Percentiles rank a stretch among this genome's conserved stretches.
phyloP scores from a whole-genome alignment of 2,113 vertebrate species.

The Heterotis niloticus region DNA sequence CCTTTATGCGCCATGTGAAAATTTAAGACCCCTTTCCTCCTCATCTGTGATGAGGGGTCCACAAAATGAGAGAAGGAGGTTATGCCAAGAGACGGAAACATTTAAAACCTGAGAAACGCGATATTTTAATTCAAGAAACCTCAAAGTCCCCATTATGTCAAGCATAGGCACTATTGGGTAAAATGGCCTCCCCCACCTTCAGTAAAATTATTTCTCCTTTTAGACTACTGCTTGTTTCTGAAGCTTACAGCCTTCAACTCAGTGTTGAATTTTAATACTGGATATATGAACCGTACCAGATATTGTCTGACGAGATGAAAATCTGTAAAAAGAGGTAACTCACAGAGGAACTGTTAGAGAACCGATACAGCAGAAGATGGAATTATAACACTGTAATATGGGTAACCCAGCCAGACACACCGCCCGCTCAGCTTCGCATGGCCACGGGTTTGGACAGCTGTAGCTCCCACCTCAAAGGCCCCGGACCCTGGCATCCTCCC shows the following conservation, averaged over 20 bases:
- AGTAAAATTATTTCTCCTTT: conserved; percentile 18
- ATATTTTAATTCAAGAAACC: conserved; percentile 33
- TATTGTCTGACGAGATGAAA: conserved; percentile 4
- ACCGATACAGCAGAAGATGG: background rate
- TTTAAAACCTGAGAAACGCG: conserved; percentile 17
- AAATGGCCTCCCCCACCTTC: background rate
- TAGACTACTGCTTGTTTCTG: conserved; percentile 4
- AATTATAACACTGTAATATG: background rate
- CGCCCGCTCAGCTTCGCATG: background rate
- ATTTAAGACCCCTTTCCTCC: conserved; percentile 46
- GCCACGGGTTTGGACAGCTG: background rate
- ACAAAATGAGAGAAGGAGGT: conserved; percentile 63
- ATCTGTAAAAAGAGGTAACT: conserved; percentile 11
- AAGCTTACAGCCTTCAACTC: background rate
- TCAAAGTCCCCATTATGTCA: conserved; percentile 45
- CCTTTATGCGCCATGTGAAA: conserved; percentile 59
- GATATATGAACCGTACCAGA: background rate
- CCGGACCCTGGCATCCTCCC: conserved; percentile 34
- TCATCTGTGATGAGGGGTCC: conserved; percentile 61
- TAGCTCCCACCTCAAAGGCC: background rate
- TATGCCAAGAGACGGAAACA: conserved; percentile 57
- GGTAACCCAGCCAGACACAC: background rate
- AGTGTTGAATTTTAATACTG: background rate
- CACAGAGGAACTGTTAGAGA: background rate
- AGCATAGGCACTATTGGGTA: background rate